Evolutionary conservation across 2,888 invertebrate species (phyloP).

Genomic region (Tiliacea citrago): DNA sequence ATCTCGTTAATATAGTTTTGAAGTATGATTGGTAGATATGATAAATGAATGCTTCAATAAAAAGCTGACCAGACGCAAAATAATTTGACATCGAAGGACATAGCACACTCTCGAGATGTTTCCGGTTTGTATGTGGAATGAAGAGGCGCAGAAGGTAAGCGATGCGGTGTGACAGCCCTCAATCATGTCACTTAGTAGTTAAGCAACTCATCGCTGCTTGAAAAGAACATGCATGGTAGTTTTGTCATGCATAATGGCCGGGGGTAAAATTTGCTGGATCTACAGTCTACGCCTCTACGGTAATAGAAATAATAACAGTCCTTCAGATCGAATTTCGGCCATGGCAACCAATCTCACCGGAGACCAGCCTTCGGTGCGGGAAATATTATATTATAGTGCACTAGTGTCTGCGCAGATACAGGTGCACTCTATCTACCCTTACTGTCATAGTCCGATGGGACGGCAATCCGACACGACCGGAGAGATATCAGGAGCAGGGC

Average conservation of each 20-base stretch:
- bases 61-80: conserved; percentile 31
- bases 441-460: no score
- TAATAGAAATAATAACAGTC: no score
- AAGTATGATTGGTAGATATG: conserved; percentile 6
- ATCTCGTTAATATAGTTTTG: conserved; percentile 18
- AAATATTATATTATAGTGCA: no score
- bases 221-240: neutral
- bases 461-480: no score
- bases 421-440: no score
- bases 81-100: conserved; percentile 29
- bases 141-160: conserved; percentile 34
- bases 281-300: no score
- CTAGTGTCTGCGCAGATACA: no score
- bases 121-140: conserved; percentile 25
- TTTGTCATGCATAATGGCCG: neutral
- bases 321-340: no score
- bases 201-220: neutral
- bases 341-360: no score
- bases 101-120: conserved; percentile 22
- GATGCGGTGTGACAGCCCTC: no score
- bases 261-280: neutral
- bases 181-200: neutral
- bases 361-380: no score
- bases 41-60: conserved; percentile 27
- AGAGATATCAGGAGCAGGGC: no score